Evolutionary conservation across 2,113 vertebrate genomes (phyloP).

Genomic region (Geococcyx californianus): DNA sequence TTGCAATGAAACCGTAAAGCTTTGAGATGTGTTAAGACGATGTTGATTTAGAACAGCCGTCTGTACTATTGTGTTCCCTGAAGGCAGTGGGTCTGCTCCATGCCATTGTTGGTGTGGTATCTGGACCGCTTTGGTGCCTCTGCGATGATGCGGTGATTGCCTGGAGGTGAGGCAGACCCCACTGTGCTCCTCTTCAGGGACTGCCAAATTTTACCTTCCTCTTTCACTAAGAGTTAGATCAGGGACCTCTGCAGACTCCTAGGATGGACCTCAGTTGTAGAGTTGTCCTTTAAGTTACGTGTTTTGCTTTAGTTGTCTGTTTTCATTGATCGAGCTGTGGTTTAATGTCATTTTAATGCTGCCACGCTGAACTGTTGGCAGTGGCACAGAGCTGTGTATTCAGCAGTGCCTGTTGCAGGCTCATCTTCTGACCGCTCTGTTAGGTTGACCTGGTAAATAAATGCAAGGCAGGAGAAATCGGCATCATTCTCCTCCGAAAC

Average conservation of each 20-base stretch:
- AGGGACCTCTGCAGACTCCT: not conserved
- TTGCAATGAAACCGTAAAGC: not conserved
- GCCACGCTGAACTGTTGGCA: not conserved
- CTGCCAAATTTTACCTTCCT: not conserved
- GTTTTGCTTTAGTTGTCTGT: not conserved
- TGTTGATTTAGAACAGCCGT: not conserved
- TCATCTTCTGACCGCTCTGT: not conserved
- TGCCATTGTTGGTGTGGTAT: not conserved
- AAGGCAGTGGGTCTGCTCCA: not conserved
- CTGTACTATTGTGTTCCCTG: not conserved
- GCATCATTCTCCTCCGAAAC: not conserved
- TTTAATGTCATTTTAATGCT: not conserved
- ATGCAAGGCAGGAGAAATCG: not conserved
- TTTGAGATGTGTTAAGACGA: not conserved
- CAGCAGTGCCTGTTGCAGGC: not conserved
- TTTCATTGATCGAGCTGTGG: not conserved
- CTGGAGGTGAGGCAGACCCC: not conserved
- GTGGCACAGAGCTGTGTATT: not conserved
- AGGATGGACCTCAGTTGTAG: not conserved
- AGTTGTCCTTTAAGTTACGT: not conserved
- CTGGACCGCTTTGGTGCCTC: not conserved
- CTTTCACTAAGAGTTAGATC: not conserved
- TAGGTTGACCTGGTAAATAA: not conserved
- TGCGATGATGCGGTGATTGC: not conserved
- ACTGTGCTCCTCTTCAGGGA: accelerated